Evolutionary conservation across 2,113 vertebrate genomes (phyloP), one percentile per base, ranked within the genome.

Genomic region (Vimba vimba): DNA sequence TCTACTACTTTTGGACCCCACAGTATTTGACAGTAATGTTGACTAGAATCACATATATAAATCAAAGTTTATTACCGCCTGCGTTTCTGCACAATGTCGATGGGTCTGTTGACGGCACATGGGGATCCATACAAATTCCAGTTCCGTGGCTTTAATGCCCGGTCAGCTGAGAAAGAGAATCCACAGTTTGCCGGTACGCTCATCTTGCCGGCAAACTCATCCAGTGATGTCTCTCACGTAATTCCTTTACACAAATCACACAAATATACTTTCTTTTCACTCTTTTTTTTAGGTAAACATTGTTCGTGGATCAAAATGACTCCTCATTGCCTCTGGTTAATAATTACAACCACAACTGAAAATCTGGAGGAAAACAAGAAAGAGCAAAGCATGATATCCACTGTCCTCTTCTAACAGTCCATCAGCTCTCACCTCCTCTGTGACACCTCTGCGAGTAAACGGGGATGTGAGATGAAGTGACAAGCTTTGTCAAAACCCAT

Each of bases 41-140:
- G 27, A 15, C 78, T 33, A 89, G 74, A 79, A 52, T 87, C 43
- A 23, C 25, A 87, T 59, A 91, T 79, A 85, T 84, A 88, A 86
- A 87, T 62, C 47, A 89, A 85, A 88, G 79, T 89, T 89, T 88
- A 90, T 95, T 95, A 96, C 95, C 95, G 94, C 92, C 95, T 93
- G 92, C 90, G 93, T 91, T 93, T 95, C 90, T 94, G 93, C 60
- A 91, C 91, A 90, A 96, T 95, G 93, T 96, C 95, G 84, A 95
- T 95, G 88, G 95, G 95, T 64, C 93, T 91, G 93, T 95, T 95
- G 91, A 95, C 94, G 6, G 95, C 94, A 30, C 93, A 92, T 3
- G 94, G 94, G 0, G 95, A 96, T 87, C 94, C 94, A 89, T 92
- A 92, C 50, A 93, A 88, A 89, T 90, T 93, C 85, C 94, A 91